These are phyloP conservation scores for Eudemis profundana DNA, from an alignment of 2,888 invertebrate genomes.

Conservation along the genomic window DNA sequence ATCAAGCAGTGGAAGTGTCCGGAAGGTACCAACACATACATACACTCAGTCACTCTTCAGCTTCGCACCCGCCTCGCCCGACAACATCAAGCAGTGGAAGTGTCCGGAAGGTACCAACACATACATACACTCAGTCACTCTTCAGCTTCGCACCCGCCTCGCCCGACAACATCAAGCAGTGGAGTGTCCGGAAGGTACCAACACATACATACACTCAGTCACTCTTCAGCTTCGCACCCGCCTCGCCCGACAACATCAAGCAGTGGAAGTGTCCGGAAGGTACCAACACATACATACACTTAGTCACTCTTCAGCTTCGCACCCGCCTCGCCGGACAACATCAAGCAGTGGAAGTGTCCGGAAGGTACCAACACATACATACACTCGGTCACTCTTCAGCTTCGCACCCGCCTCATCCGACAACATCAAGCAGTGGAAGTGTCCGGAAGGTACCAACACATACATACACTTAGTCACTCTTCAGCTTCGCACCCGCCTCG, in stretches of 20 bases:
- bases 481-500: too few relatives aligned
- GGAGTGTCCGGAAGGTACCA: too few relatives aligned
- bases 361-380: constrained; percentile 83
- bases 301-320: constrained; percentile 94
- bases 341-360: constrained; percentile 99
- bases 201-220: constrained; percentile 57
- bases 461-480: too few relatives aligned
- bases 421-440: too few relatives aligned
- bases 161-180: too few relatives aligned
- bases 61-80: too few relatives aligned
- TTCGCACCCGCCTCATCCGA: too few relatives aligned
- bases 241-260: constrained; percentile 99
- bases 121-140: too few relatives aligned
- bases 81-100: too few relatives aligned
- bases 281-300: neutral
- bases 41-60: neutral
- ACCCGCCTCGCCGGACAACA: constrained; percentile 98
- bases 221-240: constrained; percentile 97
- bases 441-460: too few relatives aligned
- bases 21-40: constrained; percentile 83
- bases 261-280: constrained; percentile 99
- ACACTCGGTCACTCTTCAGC: neutral
- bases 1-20: constrained; percentile 99
- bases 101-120: too few relatives aligned
- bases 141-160: too few relatives aligned